Evolutionary conservation across 1,140 invertebrate genomes (phyloP), one percentile per base, ranked within the genome.

Genomic region (Drosophila erecta): DNA sequence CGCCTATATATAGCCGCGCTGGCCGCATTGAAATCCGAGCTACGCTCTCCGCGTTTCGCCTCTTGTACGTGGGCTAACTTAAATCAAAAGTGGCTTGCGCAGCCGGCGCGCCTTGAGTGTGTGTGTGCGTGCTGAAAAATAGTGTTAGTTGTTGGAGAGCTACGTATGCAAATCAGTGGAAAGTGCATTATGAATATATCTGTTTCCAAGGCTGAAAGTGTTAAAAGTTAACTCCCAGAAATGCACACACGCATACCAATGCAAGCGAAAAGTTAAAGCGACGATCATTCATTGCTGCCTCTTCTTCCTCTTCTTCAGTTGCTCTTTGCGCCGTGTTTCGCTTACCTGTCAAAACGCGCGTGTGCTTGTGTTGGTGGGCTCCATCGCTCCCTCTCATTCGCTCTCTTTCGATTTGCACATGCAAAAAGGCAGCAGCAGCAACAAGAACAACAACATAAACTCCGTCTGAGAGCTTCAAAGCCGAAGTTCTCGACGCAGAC

Each of bases 231-330:
- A 55, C 44, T 47, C 37, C 53, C 41, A 22, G 22, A 37, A 60
- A 54, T 71, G 54, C 40, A 70, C 40, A 60, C 54, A 53, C 35
- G 47, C 40, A 70, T 60, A 60, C 43, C 50, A 40, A 30, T 40
- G 50, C 58, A 62, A 40, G 15, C 44, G 30, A 61, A 64, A 61
- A 44, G 38, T 69, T 54, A 67, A 75, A 72, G 71, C 58, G 35
- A 70, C 73, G 81, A 85, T 85, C 81, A 85, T 85, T 85, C 81
- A 85, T 77, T 81, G 86, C 76, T 79, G 60, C 75, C 73, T 54
- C 73, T 79, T 53, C 62, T 78, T 69, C 55, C 64, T 24, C 24
- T 30, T 30, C 7, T 8, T 30, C 30, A 30, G 64, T 60, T 65
- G 60, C 61, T 69, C 58, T 43, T 73, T 62, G 24, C 71, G 72